Conservation (phyloP, 2,797 vertebrate species). For the Leptatherina wallacei region DNA sequence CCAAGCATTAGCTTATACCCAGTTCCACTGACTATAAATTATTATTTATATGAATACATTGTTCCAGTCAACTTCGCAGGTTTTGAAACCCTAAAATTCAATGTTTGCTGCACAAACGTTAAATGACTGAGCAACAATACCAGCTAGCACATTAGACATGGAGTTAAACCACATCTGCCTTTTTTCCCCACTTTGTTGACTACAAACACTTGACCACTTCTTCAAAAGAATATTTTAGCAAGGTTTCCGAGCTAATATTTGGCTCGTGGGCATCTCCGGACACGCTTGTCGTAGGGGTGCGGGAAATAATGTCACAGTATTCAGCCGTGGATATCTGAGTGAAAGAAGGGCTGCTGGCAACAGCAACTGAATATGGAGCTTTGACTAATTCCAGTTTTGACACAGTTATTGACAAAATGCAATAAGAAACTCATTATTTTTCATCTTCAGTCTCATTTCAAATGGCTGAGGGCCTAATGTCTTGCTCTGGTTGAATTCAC, state of each 20-base stretch:
- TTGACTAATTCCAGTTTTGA: slow-evolving; percentile 89
- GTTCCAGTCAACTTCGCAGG: slow-evolving; percentile 58
- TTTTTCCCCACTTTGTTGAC: slow-evolving; percentile 74
- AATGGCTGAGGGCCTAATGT: slow-evolving; percentile 78
- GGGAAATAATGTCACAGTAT: slow-evolving; percentile 87
- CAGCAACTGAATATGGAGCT: slow-evolving; percentile 80
- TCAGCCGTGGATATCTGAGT: slow-evolving; percentile 84
- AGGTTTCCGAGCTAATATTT: slow-evolving; percentile 82
- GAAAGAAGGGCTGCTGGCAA: slow-evolving; percentile 84
- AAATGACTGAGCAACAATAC: slow-evolving; percentile 78
- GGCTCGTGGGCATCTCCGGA: slow-evolving; percentile 82
- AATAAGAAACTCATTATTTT: slow-evolving; percentile 88
- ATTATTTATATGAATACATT: slow-evolving; percentile 73
- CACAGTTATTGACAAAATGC: slow-evolving; percentile 87
- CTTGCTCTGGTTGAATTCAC: slow-evolving; percentile 75
- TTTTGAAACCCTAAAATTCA: slow-evolving; percentile 67
- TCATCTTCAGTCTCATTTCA: slow-evolving; percentile 80
- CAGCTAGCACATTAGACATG: slow-evolving; percentile 75
- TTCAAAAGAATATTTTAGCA: slow-evolving; percentile 87
- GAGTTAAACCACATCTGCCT: slow-evolving; percentile 73
- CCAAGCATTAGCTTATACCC: slow-evolving; percentile 51
- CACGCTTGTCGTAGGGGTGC: slow-evolving; percentile 84
- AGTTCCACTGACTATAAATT: slow-evolving; percentile 68
- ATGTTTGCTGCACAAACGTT: slow-evolving; percentile 75
- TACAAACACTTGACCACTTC: slow-evolving; percentile 84